Percentiles rank a stretch among this genome's conserved stretches.
Conservation (phyloP, 2,113 vertebrate genomes). For the Amblyopsis rosae region DNA sequence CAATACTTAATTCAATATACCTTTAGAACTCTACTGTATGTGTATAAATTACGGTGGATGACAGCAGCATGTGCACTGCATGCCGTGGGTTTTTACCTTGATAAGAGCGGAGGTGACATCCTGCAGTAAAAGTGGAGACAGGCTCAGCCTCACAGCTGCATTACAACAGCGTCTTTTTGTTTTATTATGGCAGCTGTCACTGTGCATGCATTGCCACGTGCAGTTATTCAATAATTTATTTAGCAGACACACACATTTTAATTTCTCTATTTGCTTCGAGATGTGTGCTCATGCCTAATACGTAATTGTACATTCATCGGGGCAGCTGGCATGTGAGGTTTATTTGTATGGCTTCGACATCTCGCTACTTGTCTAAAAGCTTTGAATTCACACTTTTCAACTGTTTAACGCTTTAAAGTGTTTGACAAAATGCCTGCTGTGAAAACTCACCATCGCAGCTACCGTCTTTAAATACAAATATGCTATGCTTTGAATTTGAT, state of each 20-base stretch:
- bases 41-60: background rate
- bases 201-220: background rate
- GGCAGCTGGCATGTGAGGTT: background rate
- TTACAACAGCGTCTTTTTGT: background rate
- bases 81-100: background rate
- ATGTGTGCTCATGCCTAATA: background rate
- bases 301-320: background rate
- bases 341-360: background rate
- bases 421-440: background rate
- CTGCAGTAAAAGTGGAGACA: background rate
- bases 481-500: background rate
- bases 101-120: background rate
- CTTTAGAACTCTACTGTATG: background rate
- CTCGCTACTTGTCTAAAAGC: background rate
- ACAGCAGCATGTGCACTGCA: conserved; percentile 4
- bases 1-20: conserved; percentile 8
- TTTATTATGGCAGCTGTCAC: background rate
- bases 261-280: too few relatives aligned
- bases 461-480: background rate
- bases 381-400: background rate
- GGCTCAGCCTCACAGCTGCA: background rate
- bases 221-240: background rate
- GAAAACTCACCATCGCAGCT: background rate
- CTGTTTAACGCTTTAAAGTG: background rate
- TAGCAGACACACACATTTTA: background rate